phyloP scores from a whole-genome alignment of 2,888 invertebrate species.

The Orthosia cruda region DNA sequence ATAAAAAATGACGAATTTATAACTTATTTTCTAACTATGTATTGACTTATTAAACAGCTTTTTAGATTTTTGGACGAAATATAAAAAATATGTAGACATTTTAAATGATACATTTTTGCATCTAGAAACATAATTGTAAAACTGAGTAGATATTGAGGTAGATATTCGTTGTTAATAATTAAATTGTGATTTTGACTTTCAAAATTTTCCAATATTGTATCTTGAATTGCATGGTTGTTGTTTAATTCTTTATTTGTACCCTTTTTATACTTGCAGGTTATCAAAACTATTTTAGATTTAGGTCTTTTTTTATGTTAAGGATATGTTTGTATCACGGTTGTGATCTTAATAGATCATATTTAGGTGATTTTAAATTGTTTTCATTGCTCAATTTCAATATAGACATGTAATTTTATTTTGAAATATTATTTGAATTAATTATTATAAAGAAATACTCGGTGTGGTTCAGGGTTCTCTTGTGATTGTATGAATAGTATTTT shows the following conservation, averaged over 20 bases:
- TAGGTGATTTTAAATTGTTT: constrained; percentile 10
- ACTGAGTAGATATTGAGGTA: neutral
- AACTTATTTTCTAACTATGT: neutral
- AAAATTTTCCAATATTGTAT: constrained; percentile 19
- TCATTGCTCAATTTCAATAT: constrained; percentile 57
- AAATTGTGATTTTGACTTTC: constrained; percentile 8
- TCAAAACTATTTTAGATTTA: constrained; percentile 11
- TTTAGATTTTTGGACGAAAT: neutral
- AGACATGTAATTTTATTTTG: constrained; percentile 17
- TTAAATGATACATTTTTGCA: neutral
- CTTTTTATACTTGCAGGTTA: constrained; percentile 1
- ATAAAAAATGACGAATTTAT: constrained; percentile 1
- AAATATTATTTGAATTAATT: constrained; percentile 27
- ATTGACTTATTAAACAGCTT: neutral
- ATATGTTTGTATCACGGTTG: constrained; percentile 7
- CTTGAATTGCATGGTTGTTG: neutral
- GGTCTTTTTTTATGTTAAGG: neutral
- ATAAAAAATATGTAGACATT: neutral
- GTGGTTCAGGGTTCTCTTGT: constrained; percentile 53
- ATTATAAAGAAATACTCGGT: constrained; percentile 37
- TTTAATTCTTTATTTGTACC: neutral
- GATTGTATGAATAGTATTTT: constrained; percentile 47
- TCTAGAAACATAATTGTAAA: neutral
- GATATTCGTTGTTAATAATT: constrained; percentile 20
- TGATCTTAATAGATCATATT: constrained; percentile 17